Base-by-base conservation (phyloP, 1,140 invertebrate species). In the Pogonomyrmex barbatus region DNA sequence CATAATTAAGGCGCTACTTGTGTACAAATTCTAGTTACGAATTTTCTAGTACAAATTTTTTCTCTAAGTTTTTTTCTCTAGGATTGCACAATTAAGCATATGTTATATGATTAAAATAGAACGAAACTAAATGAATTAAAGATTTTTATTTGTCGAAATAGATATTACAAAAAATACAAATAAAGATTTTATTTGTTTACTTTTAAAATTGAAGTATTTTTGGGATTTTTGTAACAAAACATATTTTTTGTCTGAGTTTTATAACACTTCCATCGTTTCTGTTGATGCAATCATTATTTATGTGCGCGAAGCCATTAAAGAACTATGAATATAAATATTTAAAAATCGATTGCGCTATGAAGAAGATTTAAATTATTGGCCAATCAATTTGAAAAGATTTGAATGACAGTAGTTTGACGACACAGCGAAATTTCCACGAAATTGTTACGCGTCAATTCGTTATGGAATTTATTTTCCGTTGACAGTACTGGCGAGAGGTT, bases 381-480 rank as follows among this genome's bases (percentile, higher is more conserved):
- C 63, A 45, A 79, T 68, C 36, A 79, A 56, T 81, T 68, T 33
- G 63, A 17, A 81, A 81, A 70, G 68, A 52, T 68, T 50, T 70
- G 63, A 2, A 42, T 39, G 77, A 70, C 67, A 54, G 54, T 63
- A 30, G 45, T 81, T 81, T 54, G 63, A 54, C 77, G 42, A 67
- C 17, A 63, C 45, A 68, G 63, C 47, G 77, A 79, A 60, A 45
- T 76, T 75, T 56, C 10, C 42, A 24, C 62, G 62, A 24, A 65
- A 65, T 50, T 42, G 45, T 47, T 42, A 70, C 63, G 77, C 42
- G 65, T 70, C 50, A 68, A 81, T 81, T 68, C 33, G 65, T 81
- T 36, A 42, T 42, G 30, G 77, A 68, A 81, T 81, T 81, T 70
- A 81, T 68, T 81, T 81, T 70, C 52, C 63, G 63, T 36, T 54